A percentile compares a stretch with the other conserved stretches of the same genome.
Evolutionary conservation across 2,113 vertebrate species (phyloP).

Genomic region (Picathartes gymnocephalus): DNA sequence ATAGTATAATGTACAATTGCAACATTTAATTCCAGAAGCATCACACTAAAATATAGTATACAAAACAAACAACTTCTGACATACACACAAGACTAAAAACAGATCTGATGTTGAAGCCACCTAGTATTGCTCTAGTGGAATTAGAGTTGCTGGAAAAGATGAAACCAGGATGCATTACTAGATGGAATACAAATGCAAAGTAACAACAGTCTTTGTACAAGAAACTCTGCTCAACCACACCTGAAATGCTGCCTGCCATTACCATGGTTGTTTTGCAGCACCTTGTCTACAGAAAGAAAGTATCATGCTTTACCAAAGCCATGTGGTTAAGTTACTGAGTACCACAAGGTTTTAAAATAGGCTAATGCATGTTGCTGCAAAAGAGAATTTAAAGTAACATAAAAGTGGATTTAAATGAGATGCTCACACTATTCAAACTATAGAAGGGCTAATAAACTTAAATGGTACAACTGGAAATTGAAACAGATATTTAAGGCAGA

Average conservation of each 20-base stretch:
- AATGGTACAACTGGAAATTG: neutral
- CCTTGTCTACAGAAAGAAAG: neutral
- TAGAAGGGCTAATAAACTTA: neutral
- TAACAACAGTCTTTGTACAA: neutral
- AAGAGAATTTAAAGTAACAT: neutral
- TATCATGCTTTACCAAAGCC: neutral
- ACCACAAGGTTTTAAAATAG: neutral
- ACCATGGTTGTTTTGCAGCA: neutral
- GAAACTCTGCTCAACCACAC: neutral
- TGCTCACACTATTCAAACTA: neutral
- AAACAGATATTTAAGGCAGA: constrained; percentile 55
- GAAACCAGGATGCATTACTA: neutral
- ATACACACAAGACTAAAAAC: neutral
- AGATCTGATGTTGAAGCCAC: neutral
- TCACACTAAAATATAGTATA: neutral
- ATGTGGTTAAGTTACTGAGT: neutral
- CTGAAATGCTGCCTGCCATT: neutral
- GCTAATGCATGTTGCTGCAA: neutral
- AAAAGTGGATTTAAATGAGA: neutral
- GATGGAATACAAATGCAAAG: neutral
- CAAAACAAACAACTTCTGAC: neutral
- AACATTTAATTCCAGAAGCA: constrained; percentile 5
- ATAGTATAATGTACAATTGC: neutral
- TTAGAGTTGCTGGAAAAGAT: neutral
- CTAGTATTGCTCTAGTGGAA: neutral